Conservation (phyloP, 2,888 invertebrate species). For the Rhopalosiphum nymphaeae region DNA sequence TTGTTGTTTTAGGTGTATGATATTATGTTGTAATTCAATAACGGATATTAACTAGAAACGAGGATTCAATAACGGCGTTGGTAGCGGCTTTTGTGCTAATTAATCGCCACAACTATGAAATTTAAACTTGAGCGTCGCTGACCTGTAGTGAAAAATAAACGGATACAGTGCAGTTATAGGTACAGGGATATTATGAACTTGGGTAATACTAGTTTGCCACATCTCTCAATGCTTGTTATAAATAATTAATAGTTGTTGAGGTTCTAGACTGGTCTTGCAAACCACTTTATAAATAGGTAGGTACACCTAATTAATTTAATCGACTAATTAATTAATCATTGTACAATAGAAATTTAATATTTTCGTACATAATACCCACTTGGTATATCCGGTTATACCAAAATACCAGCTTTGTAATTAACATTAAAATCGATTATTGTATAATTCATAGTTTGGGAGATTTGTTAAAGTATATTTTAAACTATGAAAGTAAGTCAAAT, state of each 20-base stretch:
- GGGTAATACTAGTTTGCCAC: neutral
- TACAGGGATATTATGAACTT: neutral
- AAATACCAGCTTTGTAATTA: neutral
- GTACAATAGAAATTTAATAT: neutral
- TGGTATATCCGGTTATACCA: neutral
- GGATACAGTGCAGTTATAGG: neutral
- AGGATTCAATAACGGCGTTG: neutral
- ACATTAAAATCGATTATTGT: neutral
- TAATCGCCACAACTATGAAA: neutral
- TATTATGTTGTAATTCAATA: neutral
- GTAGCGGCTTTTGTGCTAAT: neutral
- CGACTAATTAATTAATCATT: neutral
- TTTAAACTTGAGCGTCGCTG: neutral
- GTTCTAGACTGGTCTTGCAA: neutral
- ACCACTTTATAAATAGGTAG: neutral
- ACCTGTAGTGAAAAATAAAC: neutral
- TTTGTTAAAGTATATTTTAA: neutral
- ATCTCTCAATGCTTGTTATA: neutral
- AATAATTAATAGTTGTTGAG: conserved; percentile 40
- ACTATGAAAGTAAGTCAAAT: no score
- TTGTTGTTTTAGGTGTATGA: neutral
- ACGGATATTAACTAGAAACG: neutral
- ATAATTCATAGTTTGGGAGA: neutral
- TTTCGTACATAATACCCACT: neutral
- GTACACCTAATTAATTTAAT: neutral